phyloP scores from a whole-genome alignment of 2,888 invertebrate species.

The Acleris literana region DNA sequence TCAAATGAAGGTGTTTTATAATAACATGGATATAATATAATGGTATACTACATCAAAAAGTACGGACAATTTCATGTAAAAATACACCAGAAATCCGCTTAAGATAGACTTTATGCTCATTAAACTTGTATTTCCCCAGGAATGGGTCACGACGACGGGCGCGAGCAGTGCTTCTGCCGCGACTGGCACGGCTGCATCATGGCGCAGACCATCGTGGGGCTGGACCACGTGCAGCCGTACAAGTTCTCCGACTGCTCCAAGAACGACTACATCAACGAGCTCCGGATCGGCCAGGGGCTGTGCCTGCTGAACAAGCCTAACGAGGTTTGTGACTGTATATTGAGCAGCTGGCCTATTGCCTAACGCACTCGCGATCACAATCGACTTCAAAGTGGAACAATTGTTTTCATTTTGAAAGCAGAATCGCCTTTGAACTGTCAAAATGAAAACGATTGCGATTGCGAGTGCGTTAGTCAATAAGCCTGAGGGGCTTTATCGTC shows the following conservation, averaged over 20 bases:
- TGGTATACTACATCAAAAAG: too few species aligned
- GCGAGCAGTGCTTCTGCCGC: conserved; percentile 93
- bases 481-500: too few species aligned
- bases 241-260: conserved; percentile 98
- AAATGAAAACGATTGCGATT: too few species aligned
- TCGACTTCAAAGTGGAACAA: too few species aligned
- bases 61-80: too few species aligned
- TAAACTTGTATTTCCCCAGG: conserved; percentile 52
- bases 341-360: too few species aligned
- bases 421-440: too few species aligned
- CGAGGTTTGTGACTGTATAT: conserved; percentile 84
- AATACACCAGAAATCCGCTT: neutral
- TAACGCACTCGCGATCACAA: too few species aligned
- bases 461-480: too few species aligned
- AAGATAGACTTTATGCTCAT: neutral
- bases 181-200: conserved; percentile 99
- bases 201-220: conserved; percentile 95
- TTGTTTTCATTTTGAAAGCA: too few species aligned
- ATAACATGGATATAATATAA: too few species aligned
- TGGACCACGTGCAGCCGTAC: conserved; percentile 96
- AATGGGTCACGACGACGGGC: conserved; percentile 94
- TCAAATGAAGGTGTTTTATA: too few species aligned
- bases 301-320: conserved; percentile 97
- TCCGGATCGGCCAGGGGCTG: conserved; percentile 93
- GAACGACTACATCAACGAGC: conserved; percentile 93